phyloP scores from a whole-genome alignment of 2,888 invertebrate species.

The Sabatieria punctata region DNA sequence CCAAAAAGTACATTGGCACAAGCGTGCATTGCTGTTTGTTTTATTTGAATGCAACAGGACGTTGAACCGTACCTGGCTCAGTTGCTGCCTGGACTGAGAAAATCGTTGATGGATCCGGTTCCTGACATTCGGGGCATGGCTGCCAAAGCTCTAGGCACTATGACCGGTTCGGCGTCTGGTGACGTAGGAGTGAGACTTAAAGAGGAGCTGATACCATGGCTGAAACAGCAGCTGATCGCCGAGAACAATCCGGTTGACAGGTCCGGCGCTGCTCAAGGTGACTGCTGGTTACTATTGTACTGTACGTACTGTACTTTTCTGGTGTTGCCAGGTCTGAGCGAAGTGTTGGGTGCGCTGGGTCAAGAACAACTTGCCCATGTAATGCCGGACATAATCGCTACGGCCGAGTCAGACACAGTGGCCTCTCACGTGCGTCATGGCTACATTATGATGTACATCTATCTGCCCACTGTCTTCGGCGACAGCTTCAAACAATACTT shows the following conservation, averaged over 20 bases:
- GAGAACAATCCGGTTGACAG: constrained; percentile 82
- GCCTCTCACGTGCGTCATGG: constrained; percentile 93
- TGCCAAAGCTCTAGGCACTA: constrained; percentile 83
- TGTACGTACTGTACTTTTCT: not conserved
- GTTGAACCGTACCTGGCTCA: constrained; percentile 83
- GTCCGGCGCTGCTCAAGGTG: constrained; percentile 76
- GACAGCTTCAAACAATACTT: constrained; percentile 87
- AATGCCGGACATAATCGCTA: constrained; percentile 51
- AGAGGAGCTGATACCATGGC: constrained; percentile 88
- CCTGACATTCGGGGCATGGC: constrained; percentile 93
- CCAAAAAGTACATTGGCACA: constrained; percentile 53
- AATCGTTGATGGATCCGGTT: constrained; percentile 85
- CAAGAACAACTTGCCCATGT: constrained; percentile 81
- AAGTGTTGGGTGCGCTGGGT: constrained; percentile 89
- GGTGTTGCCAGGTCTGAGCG: constrained; percentile 51
- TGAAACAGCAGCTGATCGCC: constrained; percentile 90
- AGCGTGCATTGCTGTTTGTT: not conserved
- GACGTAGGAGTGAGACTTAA: constrained; percentile 62
- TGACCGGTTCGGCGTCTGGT: constrained; percentile 51
- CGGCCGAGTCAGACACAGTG: constrained; percentile 29
- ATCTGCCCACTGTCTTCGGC: constrained; percentile 91
- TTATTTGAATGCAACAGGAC: constrained; percentile 41
- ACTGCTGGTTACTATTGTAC: not conserved
- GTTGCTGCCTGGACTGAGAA: constrained; percentile 88
- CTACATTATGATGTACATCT: constrained; percentile 99